Base-by-base conservation (phyloP, 2,888 invertebrate species). In the Heliconius ethilla region DNA sequence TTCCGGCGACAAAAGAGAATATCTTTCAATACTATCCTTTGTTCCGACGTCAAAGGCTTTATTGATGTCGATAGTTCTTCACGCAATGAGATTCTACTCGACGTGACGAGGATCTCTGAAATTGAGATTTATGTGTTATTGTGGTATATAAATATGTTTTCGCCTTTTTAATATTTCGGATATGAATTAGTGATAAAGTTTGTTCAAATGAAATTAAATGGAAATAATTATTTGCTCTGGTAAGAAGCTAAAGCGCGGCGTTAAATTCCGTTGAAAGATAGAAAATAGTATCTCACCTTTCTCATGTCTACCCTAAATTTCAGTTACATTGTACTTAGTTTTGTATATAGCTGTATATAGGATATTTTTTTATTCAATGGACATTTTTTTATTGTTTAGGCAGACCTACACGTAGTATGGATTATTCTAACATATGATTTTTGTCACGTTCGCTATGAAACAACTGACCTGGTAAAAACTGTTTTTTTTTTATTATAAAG, bases 21-120 rank as follows among this genome's bases (percentile, higher is more conserved):
- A n/a, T 45, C 65, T 65, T 65, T 63, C 29, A 63, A 74, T 63
- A 27, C 59, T 22, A 25, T 37, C 45, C 40, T 74, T 74, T 65
- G 74, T 74, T 74, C 45, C 65, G 62, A 74, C 65, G 29, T 74
- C 74, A 74, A 74, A 74, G 65, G n/a, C 27, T 63, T 74, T 74
- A 74, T 65, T 74, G 74, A 63, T 27, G 63, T 74, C 62, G 62
- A 74, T 74, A 65, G 74, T 74, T 74, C 27, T 74, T 63, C 45
- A 74, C 11, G 62, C 62, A 72, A 59, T 59, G 15, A 18, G 63
- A 74, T 40, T 65, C 45, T 29, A 29, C 25, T 40, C 18, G 15
- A 74, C 25, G 15, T 37, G 37, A 45, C 25, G 25, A 63, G 33
- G 25, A 18, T 40, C 3, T 37, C 9, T 10, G 22, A 27, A 74